Evolutionary conservation across 2,888 invertebrate species (phyloP), one percentile per base, ranked within the genome.

Genomic region (Melinaea menophilus): DNA sequence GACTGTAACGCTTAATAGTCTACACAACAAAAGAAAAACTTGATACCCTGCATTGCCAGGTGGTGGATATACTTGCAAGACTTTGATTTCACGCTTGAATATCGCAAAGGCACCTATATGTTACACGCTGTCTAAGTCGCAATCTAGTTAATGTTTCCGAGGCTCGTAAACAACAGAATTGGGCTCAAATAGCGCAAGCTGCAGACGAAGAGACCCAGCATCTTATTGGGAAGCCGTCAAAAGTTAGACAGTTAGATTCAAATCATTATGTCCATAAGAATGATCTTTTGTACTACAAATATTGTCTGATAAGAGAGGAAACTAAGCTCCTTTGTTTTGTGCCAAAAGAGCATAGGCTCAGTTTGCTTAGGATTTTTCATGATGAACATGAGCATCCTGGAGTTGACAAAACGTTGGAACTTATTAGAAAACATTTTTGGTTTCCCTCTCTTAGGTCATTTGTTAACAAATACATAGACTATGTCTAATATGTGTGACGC

Each of bases 51-150:
- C 22, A 41, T 56, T 0, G 56, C 37, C 4, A n/a, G 56, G 13
- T 56, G 56, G 56, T 46, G 46, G 4, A 46, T 58, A 55, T 62
- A 55, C 46, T 54, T 62, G 1, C 62, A 62, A 31, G 62, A 62
- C n/a, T 62, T 54, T n/a, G 57, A 55, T 3, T 62, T 57, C n/a
- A 4, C 12, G 4, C 31, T 62, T 13, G 54, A 62, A 5, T 61
- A 57, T 31, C n/a, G 57, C n/a, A n/a, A n/a, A n/a, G n/a, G n/a
- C 11, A 57, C 11, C 5, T 3, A 46, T 2, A n/a, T 58, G 22
- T 31, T 2, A 2, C 58, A 58, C 31, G 58, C 58, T 46, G 59
- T 54, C 37, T 59, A 22, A 59, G 59, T 54, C 51, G 59, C 9
- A 59, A 37, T 22, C 59, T 54, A 3, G 41, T 59, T n/a, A 59